Percentiles rank a stretch among this genome's conserved stretches.
These are phyloP conservation scores for Drosophila siamana DNA, from an alignment of 2,888 invertebrate species.

Conservation along the genomic window DNA sequence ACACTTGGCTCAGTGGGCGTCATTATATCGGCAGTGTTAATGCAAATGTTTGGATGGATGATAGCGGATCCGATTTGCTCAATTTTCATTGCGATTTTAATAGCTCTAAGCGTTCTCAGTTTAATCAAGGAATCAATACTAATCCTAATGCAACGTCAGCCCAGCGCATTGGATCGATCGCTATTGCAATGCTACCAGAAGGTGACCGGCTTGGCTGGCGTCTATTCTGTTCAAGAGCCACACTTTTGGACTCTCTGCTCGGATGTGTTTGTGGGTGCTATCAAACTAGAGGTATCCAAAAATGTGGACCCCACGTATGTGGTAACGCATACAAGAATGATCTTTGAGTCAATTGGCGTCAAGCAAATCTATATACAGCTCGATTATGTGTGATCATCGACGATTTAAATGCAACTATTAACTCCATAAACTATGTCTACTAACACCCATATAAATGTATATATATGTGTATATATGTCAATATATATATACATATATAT, in stretches of 20 bases:
- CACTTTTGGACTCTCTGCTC: slow-evolving; percentile 99
- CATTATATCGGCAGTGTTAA: slow-evolving; percentile 96
- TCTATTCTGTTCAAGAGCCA: slow-evolving; percentile 97
- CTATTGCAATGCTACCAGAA: slow-evolving; percentile 95
- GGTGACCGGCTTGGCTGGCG: slow-evolving; percentile 95
- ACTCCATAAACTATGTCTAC: slow-evolving; percentile 10
- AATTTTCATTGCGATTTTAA: slow-evolving; percentile 96
- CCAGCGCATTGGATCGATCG: slow-evolving; percentile 91
- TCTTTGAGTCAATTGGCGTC: slow-evolving; percentile 96
- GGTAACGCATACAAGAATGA: slow-evolving; percentile 96
- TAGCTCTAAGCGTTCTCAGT: slow-evolving; percentile 94
- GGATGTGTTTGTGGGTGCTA: slow-evolving; percentile 95
- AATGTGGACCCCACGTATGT: slow-evolving; percentile 97
- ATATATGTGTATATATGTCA: slow-evolving; percentile 19
- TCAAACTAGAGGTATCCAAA: slow-evolving; percentile 97
- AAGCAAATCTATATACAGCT: slow-evolving; percentile 96
- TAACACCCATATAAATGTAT: slow-evolving; percentile 12
- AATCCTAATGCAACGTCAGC: slow-evolving; percentile 97
- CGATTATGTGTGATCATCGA: slow-evolving; percentile 90
- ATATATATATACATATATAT: slow-evolving; percentile 20
- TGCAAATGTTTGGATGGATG: slow-evolving; percentile 99
- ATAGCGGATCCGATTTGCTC: slow-evolving; percentile 99
- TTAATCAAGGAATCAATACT: slow-evolving; percentile 94
- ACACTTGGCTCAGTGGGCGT: slow-evolving; percentile 98
- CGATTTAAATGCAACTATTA: slow-evolving; percentile 5